Conservation (phyloP, 2,888 invertebrate species). For the Leptura quadrifasciata region DNA sequence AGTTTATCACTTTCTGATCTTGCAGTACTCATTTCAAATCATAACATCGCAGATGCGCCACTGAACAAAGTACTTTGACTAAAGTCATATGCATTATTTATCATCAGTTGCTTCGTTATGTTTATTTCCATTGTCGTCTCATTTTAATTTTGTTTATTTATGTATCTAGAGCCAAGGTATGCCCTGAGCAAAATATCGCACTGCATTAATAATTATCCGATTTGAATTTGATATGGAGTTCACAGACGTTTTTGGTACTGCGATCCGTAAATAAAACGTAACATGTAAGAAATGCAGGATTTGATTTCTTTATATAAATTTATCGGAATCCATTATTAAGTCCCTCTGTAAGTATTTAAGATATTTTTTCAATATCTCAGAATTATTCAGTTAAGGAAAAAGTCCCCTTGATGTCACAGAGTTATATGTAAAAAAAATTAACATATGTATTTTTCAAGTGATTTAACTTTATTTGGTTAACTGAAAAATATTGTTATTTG, state of each 20-base stretch:
- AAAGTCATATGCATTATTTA: slow-evolving; percentile 48
- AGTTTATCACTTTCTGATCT: too few species aligned
- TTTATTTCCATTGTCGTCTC: slow-evolving; percentile 53
- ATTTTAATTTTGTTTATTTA: slow-evolving; percentile 56
- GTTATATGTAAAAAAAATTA: too few species aligned
- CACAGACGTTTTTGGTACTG: slow-evolving; percentile 2
- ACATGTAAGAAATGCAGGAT: not conserved
- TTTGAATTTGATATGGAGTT: slow-evolving; percentile 25
- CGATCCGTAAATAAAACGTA: not conserved
- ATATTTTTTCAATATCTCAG: too few species aligned
- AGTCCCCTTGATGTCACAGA: too few species aligned
- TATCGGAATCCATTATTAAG: too few species aligned
- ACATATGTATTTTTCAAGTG: too few species aligned
- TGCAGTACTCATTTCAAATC: too few species aligned
- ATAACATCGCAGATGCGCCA: not conserved
- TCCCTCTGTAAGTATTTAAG: too few species aligned
- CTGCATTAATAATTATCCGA: slow-evolving; percentile 33
- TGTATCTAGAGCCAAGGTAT: slow-evolving; percentile 8
- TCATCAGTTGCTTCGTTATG: slow-evolving; percentile 47
- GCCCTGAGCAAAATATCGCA: slow-evolving; percentile 13
- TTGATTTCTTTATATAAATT: too few species aligned
- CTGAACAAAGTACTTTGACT: slow-evolving; percentile 1
- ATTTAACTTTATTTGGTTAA: too few species aligned
- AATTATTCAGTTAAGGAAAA: too few species aligned
- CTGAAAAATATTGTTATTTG: too few species aligned